phyloP scores from a whole-genome alignment of 2,888 invertebrate species.

The Phoenoteleia sp. region DNA sequence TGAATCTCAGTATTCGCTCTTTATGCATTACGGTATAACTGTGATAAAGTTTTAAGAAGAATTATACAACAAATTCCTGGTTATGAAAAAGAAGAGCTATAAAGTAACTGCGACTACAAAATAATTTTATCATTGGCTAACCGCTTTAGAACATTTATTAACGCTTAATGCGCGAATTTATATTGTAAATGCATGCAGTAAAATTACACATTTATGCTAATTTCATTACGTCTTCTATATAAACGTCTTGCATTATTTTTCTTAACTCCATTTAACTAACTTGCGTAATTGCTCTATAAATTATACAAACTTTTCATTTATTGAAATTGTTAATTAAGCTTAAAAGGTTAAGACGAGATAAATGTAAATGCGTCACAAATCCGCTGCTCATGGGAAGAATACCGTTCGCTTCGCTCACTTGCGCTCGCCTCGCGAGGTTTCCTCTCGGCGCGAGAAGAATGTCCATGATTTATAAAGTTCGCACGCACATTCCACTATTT shows the following conservation, averaged over 20 bases:
- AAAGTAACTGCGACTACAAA: not conserved
- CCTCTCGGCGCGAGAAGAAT: conserved; percentile 1
- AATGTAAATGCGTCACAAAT: conserved; percentile 11
- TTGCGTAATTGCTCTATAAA: conserved; percentile 29
- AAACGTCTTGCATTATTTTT: conserved; percentile 18
- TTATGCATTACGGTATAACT: no score
- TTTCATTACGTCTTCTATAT: conserved; percentile 26
- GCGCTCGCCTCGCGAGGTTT: conserved; percentile 2
- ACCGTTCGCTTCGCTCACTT: conserved; percentile 30
- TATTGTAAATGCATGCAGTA: not conserved
- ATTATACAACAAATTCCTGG: not conserved
- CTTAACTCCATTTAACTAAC: conserved; percentile 10
- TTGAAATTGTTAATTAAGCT: conserved; percentile 29
- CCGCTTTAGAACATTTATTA: not conserved
- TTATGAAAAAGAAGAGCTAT: not conserved
- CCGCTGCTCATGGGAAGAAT: conserved; percentile 19
- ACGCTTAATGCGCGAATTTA: conserved; percentile 2
- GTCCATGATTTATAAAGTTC: conserved; percentile 46
- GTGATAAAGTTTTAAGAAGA: not conserved
- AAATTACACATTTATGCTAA: conserved; percentile 17
- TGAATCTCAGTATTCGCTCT: no score
- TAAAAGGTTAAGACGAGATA: conserved; percentile 28
- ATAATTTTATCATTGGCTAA: not conserved
- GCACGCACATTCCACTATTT: conserved; percentile 7
- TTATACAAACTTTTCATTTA: conserved; percentile 25